phyloP scores from a whole-genome alignment of 2,797 vertebrate species.

The Trematomus bernacchii region DNA sequence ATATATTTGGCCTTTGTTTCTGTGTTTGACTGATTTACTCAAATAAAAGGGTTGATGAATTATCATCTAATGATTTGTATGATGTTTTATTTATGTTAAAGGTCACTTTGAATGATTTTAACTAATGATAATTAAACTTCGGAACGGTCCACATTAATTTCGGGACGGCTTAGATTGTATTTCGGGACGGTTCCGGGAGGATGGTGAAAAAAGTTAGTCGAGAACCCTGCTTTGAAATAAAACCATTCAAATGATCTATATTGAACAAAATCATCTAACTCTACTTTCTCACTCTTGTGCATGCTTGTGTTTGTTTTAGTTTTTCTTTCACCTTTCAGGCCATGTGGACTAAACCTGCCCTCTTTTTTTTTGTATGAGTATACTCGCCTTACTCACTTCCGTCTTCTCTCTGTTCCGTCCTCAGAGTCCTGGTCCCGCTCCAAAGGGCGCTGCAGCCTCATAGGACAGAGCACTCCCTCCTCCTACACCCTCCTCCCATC shows the following conservation, averaged over 20 bases:
- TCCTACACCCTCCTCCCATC: conserved; percentile 84
- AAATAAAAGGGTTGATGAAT: no score
- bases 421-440: conserved; percentile 91
- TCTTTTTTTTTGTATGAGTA: not conserved
- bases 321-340: conserved; percentile 31
- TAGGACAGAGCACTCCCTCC: conserved; percentile 86
- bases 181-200: no score
- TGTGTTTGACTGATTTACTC: no score
- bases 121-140: no score
- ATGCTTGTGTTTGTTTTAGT: conserved; percentile 42
- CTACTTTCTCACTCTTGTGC: conserved; percentile 26
- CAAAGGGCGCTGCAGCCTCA: conserved; percentile 88
- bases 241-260: not conserved
- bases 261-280: not conserved
- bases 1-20: no score
- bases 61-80: no score
- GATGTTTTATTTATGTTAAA: no score
- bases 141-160: no score
- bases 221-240: no score
- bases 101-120: no score
- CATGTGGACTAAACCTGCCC: conserved; percentile 24
- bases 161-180: no score
- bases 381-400: conserved; percentile 19
- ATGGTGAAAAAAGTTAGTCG: no score
- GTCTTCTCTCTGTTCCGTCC: conserved; percentile 62